phyloP scores from a whole-genome alignment of 2,888 invertebrate species.

The Drosophila siamana region DNA sequence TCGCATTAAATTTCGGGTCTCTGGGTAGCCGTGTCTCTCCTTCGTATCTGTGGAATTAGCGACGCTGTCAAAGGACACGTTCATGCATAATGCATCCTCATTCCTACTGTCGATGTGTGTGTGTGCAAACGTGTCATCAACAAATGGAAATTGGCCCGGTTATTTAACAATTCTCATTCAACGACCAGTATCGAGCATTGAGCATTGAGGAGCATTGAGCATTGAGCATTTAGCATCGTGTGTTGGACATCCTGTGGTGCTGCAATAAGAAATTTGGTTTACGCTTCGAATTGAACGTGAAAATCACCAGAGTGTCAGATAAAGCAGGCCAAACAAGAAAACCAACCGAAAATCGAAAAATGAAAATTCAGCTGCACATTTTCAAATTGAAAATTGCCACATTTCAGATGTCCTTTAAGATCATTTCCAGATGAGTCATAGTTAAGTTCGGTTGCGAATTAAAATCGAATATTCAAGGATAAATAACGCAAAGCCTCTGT shows the following conservation, averaged over 20 bases:
- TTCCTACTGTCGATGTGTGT: conserved; percentile 2
- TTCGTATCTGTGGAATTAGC: conserved; percentile 63
- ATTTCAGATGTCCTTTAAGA: neutral
- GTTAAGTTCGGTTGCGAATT: neutral
- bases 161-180: conserved; percentile 51
- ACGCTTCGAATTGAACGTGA: conserved; percentile 9
- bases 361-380: conserved; percentile 29
- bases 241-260: conserved; percentile 50
- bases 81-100: conserved; percentile 58
- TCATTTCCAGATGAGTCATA: neutral
- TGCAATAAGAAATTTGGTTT: conserved; percentile 15
- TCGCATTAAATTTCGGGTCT: conserved; percentile 70
- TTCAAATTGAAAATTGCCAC: conserved; percentile 10
- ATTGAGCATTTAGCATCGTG: conserved; percentile 36
- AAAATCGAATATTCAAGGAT: neutral
- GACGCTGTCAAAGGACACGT: conserved; percentile 71
- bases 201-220: conserved; percentile 1
- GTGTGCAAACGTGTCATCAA: conserved; percentile 56
- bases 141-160: conserved; percentile 48
- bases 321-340: neutral
- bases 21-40: conserved; percentile 6
- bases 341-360: conserved; percentile 11
- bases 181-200: conserved; percentile 7
- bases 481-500: neutral
- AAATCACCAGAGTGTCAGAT: conserved; percentile 9